Percentiles rank a stretch among this genome's conserved stretches.
phyloP scores from a whole-genome alignment of 1,140 invertebrate species.

The Pachyrhynchus sulphureomaculatus region DNA sequence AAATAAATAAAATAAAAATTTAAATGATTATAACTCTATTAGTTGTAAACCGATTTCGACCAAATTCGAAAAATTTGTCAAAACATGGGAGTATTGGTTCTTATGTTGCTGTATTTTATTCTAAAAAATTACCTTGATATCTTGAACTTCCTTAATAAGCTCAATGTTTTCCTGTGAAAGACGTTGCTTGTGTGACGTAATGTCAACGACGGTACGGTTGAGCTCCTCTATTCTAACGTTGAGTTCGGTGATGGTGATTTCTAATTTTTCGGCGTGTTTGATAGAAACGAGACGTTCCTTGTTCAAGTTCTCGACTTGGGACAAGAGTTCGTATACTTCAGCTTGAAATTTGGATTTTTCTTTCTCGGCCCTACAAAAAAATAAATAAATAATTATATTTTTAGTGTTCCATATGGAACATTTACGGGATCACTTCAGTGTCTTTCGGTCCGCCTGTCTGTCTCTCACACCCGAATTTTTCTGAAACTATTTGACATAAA shows the following conservation, averaged over 20 bases:
- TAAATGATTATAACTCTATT: too few species aligned
- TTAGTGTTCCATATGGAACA: too few species aligned
- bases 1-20: too few species aligned
- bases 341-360: conserved; percentile 95
- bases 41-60: too few species aligned
- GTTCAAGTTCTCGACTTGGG: conserved; percentile 88
- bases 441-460: too few species aligned
- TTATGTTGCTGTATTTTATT: not conserved
- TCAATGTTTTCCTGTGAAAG: conserved; percentile 92
- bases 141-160: conserved; percentile 89
- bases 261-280: conserved; percentile 88
- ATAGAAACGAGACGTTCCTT: conserved; percentile 86
- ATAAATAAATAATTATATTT: not conserved
- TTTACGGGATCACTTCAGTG: too few species aligned
- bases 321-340: conserved; percentile 92
- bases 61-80: not conserved
- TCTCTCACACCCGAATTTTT: too few species aligned
- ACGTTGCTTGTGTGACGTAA: conserved; percentile 87
- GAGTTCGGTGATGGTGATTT: conserved; percentile 84
- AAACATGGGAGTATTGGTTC: not conserved
- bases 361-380: conserved; percentile 77
- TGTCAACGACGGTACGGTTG: conserved; percentile 91
- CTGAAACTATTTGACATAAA: too few species aligned
- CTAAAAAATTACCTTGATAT: conserved; percentile 67
- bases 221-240: conserved; percentile 94